phyloP scores from a whole-genome alignment of 1,140 invertebrate genomes.

The Campoletis sonorensis region DNA sequence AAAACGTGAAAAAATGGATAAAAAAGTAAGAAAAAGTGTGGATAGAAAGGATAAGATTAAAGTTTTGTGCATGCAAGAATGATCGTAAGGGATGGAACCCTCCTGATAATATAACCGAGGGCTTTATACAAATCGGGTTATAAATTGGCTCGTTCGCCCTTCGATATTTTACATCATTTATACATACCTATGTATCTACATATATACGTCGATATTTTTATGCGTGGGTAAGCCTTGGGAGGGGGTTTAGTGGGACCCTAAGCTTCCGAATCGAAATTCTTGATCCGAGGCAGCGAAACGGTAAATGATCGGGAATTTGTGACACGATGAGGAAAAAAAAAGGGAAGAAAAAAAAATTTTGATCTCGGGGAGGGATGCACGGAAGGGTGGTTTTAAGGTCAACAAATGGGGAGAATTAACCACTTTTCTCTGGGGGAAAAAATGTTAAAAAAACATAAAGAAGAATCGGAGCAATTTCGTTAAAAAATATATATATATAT shows the following conservation, averaged over 20 bases:
- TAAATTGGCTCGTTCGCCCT: constrained; percentile 22
- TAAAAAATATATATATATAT: neutral
- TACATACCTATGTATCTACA: neutral
- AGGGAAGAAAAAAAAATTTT: constrained; percentile 20
- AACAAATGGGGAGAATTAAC: constrained; percentile 10
- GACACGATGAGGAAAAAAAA: constrained; percentile 6
- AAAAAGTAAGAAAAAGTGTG: neutral
- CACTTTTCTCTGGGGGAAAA: neutral
- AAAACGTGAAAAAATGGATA: neutral
- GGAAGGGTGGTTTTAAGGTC: neutral
- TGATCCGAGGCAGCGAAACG: constrained; percentile 9
- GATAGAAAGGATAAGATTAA: constrained; percentile 5
- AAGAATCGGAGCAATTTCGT: neutral
- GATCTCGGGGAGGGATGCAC: neutral
- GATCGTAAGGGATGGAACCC: neutral
- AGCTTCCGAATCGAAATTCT: constrained; percentile 14
- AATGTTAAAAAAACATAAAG: neutral
- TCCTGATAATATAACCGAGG: neutral
- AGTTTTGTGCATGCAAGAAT: constrained; percentile 5
- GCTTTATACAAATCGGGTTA: constrained; percentile 34
- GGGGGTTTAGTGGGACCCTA: neutral
- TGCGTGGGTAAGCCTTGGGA: neutral
- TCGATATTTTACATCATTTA: constrained; percentile 7
- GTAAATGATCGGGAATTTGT: constrained; percentile 37
- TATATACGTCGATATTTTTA: neutral